Evolutionary conservation across 2,888 invertebrate species (phyloP).

Genomic region (Lordiphosa andalusiaca): DNA sequence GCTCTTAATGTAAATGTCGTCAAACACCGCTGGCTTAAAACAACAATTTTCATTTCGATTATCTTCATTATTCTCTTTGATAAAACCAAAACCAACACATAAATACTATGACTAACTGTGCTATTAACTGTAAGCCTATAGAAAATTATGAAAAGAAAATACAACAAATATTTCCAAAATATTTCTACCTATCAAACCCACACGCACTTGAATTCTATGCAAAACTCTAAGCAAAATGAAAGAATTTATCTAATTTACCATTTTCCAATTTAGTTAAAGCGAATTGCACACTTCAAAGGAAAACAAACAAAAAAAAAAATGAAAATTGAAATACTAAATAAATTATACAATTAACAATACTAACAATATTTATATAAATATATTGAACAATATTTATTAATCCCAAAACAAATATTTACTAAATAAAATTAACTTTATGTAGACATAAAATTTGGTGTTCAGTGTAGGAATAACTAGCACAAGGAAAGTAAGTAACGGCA

Average conservation of each 20-base stretch:
- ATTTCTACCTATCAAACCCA: conserved; percentile 16
- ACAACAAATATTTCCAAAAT: conserved; percentile 40
- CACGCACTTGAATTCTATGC: conserved; percentile 4
- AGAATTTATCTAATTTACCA: not conserved
- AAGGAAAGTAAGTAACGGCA: too few species aligned
- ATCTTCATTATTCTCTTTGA: conserved; percentile 10
- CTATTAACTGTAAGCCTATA: conserved; percentile 76
- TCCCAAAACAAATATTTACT: conserved; percentile 60
- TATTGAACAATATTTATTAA: conserved; percentile 35
- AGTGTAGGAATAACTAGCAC: not conserved
- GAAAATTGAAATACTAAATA: conserved; percentile 37
- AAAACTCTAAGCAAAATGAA: conserved; percentile 14
- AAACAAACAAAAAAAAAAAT: conserved; percentile 27
- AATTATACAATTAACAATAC: conserved; percentile 51
- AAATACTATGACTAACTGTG: conserved; percentile 74
- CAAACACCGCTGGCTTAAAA: conserved; percentile 11
- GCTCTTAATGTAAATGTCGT: conserved; percentile 25
- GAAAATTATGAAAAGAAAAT: conserved; percentile 32
- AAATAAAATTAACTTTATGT: conserved; percentile 78
- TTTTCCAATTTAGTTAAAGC: conserved; percentile 8
- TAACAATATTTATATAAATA: conserved; percentile 36
- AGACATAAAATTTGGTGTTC: conserved; percentile 47
- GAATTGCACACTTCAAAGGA: conserved; percentile 19
- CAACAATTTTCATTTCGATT: not conserved
- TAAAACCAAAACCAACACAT: conserved; percentile 16